Evolutionary conservation across 2,113 vertebrate species (phyloP), one percentile per base, ranked within the genome.

Genomic region (Limnothrissa miodon): DNA sequence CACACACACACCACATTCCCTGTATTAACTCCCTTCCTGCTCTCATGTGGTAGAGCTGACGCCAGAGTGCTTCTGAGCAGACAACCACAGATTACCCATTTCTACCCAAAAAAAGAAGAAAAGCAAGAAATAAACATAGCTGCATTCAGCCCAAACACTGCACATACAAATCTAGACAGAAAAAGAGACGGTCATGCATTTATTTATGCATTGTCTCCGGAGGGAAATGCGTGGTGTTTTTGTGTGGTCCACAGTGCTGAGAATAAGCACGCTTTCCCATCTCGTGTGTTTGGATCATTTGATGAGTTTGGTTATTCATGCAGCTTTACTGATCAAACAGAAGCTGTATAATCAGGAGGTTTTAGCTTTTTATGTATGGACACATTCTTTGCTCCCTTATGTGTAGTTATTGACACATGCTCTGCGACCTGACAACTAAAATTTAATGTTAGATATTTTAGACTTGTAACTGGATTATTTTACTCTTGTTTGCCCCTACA

Each of bases 401-500:
- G 8, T 33, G 59, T 66, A 66, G 59, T 10, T 29, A 7, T 66
- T 39, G 51, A n/a, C 44, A 39, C 45, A 79, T 5, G 48, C 29
- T 39, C 79, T 48, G 15, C 19, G 21, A 23, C 23, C 51, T 56
- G 51, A 56, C 51, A 23, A 56, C 19, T n/a, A n/a, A n/a, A 51
- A 4, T 39, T 7, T n/a, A 36, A 21, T 85, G 74, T 42, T 29
- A 29, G 46, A 39, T 6, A 4, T 42, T 42, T 42, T 42, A 42
- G 42, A 42, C 66, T 19, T 84, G 56, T n/a, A 44, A 15, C 33
- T 79, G 36, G 10, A 79, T 25, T 62, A 25, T 70, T 66, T 70
- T 8, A 15, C 79, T 45, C 25, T 21, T 53, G 19, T 79, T 29
- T 80, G 39, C n/a, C 17, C 39, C 45, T n/a, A 0, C 82, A 99